phyloP scores from a whole-genome alignment of 2,797 vertebrate genomes.

The Rhynchotus rufescens region DNA sequence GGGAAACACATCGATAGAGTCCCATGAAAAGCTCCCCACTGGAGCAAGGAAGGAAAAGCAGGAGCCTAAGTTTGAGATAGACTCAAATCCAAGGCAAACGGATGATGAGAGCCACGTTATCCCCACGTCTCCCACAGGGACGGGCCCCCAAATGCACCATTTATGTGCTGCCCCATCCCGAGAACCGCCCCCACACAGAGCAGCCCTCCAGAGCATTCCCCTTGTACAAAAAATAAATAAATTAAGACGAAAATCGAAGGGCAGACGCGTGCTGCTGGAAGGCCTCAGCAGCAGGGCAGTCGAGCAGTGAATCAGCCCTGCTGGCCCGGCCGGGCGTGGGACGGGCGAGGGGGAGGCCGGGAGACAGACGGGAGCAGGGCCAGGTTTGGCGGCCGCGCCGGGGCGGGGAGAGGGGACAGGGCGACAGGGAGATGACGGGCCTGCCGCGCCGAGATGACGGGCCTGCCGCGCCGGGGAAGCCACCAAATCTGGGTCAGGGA shows the following conservation, averaged over 20 bases:
- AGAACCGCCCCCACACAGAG: not conserved
- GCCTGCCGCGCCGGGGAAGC: not conserved
- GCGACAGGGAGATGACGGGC: not conserved
- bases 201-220: not conserved
- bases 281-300: conserved; percentile 10
- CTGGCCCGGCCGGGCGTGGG: conserved; percentile 86
- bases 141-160: not conserved
- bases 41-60: not conserved
- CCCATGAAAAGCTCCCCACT: not conserved
- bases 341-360: conserved; percentile 83
- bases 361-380: conserved; percentile 63
- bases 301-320: conserved; percentile 82
- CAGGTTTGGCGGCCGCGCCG: not conserved
- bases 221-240: not conserved
- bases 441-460: not conserved
- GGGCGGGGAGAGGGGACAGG: not conserved
- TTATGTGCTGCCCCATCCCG: not conserved
- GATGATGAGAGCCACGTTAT: not conserved
- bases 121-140: not conserved
- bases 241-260: no score
- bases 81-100: not conserved
- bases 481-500: not conserved
- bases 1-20: rapidly evolving
- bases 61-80: not conserved
- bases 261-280: not conserved